Percentiles rank a stretch among this genome's conserved stretches.
phyloP scores from a whole-genome alignment of 2,888 invertebrate species.

The Melanophora roralis region DNA sequence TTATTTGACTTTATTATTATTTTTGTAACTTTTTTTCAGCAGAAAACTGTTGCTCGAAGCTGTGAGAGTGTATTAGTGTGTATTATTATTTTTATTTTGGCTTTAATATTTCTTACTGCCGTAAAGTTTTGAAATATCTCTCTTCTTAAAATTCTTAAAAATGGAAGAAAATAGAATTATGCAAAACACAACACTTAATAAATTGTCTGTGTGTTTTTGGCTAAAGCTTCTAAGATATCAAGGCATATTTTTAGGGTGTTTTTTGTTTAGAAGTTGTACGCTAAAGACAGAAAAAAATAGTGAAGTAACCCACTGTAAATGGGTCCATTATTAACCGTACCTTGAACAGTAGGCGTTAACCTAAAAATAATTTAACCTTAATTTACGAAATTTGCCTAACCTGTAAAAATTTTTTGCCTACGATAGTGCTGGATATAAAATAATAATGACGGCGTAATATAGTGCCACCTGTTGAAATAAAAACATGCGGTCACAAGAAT shows the following conservation, averaged over 20 bases:
- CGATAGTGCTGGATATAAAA: no score
- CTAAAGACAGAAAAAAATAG: no score
- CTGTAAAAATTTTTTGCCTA: no score
- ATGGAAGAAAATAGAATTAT: conserved; percentile 28
- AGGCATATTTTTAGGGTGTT: conserved; percentile 14
- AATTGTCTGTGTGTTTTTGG: conserved; percentile 16
- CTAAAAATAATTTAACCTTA: no score
- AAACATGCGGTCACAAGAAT: no score
- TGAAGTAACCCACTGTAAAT: no score
- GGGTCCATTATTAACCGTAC: no score
- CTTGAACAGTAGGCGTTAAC: no score
- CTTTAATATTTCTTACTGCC: conserved; percentile 17
- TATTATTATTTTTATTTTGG: conserved; percentile 8
- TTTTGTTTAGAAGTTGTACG: neutral
- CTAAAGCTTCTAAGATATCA: neutral
- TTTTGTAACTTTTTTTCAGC: conserved; percentile 14
- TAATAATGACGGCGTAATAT: no score
- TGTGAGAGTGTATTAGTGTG: conserved; percentile 16
- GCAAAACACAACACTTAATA: conserved; percentile 32
- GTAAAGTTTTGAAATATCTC: conserved; percentile 9
- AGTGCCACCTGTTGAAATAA: no score
- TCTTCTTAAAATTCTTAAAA: conserved; percentile 1
- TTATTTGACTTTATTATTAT: conserved; percentile 7
- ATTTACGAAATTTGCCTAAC: no score
- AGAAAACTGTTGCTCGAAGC: conserved; percentile 59